These are phyloP conservation scores for Cairina moschata DNA, from an alignment of 2,113 vertebrate species.

Conservation along the genomic window DNA sequence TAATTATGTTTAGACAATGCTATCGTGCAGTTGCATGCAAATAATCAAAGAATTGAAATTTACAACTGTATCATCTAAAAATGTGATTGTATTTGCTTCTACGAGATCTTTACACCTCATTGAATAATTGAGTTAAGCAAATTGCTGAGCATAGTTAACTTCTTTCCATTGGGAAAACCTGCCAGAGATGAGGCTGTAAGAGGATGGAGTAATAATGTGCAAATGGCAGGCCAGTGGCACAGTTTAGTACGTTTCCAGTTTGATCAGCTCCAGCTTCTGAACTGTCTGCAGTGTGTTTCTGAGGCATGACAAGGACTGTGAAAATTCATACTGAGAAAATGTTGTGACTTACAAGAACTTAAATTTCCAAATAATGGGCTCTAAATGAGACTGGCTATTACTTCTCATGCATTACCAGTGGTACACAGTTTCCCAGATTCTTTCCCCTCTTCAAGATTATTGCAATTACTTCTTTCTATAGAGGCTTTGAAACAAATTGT, in stretches of 20 bases:
- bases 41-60: constrained; percentile 27
- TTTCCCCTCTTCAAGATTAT: constrained; percentile 5
- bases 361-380: neutral
- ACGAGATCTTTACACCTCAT: neutral
- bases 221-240: neutral
- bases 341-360: constrained; percentile 1
- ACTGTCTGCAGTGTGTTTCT: neutral
- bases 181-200: neutral
- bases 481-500: constrained; percentile 12
- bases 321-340: neutral
- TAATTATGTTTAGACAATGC: constrained; percentile 42
- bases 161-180: neutral
- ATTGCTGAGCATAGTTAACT: neutral
- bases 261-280: constrained; percentile 11
- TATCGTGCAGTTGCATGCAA: constrained; percentile 4
- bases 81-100: constrained; percentile 10
- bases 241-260: neutral
- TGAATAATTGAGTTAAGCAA: constrained; percentile 10
- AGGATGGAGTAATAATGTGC: neutral
- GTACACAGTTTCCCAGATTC: neutral
- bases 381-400: neutral
- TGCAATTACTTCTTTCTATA: constrained; percentile 23
- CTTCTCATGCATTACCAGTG: neutral
- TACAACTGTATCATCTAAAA: constrained; percentile 6
- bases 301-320: neutral